Conservation (phyloP, 2,113 vertebrate genomes). For the Garra rufa region DNA sequence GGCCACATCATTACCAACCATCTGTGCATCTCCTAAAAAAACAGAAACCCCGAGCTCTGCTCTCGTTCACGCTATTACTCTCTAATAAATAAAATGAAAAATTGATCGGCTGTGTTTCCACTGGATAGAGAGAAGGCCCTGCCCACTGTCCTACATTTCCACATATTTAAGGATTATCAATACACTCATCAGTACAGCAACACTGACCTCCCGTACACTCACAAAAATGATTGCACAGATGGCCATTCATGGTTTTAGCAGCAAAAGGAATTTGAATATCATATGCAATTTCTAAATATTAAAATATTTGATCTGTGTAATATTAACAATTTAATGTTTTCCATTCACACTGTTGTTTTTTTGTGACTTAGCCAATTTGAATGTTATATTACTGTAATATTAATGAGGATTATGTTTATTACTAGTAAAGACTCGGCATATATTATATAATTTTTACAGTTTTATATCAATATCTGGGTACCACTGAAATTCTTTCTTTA, state of each 20-base stretch:
- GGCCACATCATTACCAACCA: constrained; percentile 35
- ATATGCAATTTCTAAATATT: not conserved
- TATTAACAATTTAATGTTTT: not conserved
- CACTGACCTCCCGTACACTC: not conserved
- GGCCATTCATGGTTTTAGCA: not conserved
- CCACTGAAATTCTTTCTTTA: too few species aligned
- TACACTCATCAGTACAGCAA: constrained; percentile 7
- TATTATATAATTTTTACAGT: too few species aligned
- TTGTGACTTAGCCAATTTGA: not conserved
- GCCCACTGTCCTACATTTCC: constrained; percentile 4
- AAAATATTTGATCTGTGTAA: not conserved
- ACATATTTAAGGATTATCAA: constrained; percentile 16
- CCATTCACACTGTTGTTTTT: not conserved
- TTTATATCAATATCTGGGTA: too few species aligned
- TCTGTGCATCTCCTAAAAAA: constrained; percentile 38
- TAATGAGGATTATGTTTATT: not conserved
- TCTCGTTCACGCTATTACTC: not conserved
- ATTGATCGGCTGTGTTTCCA: constrained; percentile 15
- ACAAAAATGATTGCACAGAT: not conserved
- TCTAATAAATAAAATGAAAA: constrained; percentile 48
- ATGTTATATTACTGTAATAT: not conserved
- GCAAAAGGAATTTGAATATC: not conserved
- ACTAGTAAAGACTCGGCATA: too few species aligned
- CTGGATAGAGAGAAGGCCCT: not conserved
- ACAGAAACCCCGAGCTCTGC: not conserved